Percentiles rank a stretch among this genome's conserved stretches.
phyloP scores from a whole-genome alignment of 2,797 vertebrate genomes.

The Pitangus sulphuratus region DNA sequence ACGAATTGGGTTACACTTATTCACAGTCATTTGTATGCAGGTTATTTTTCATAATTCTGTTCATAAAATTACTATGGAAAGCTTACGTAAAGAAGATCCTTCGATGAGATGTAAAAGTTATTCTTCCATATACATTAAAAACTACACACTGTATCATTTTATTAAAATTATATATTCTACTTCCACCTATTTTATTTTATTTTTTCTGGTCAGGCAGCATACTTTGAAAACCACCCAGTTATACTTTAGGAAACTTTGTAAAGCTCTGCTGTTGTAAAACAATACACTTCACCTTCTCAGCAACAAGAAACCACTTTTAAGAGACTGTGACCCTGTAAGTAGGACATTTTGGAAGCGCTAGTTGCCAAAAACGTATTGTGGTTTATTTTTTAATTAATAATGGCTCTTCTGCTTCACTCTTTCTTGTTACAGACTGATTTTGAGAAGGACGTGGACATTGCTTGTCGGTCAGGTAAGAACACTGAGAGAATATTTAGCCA shows the following conservation, averaged over 20 bases:
- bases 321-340: slow-evolving; percentile 41
- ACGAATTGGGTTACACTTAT: slow-evolving; percentile 18
- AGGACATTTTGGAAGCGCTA: slow-evolving; percentile 35
- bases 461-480: slow-evolving; percentile 96
- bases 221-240: slow-evolving; percentile 58
- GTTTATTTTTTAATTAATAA: slow-evolving; percentile 44
- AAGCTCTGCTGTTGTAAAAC: slow-evolving; percentile 62
- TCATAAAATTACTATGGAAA: slow-evolving; percentile 19
- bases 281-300: slow-evolving; percentile 39
- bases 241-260: slow-evolving; percentile 59
- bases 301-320: slow-evolving; percentile 51
- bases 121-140: background rate
- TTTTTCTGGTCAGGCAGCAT: slow-evolving; percentile 55
- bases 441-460: slow-evolving; percentile 99
- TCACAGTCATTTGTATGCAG: slow-evolving; percentile 6
- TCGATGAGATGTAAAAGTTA: background rate
- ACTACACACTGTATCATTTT: background rate
- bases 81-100: background rate
- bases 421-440: slow-evolving; percentile 94
- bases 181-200: slow-evolving; percentile 46
- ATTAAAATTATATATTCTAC: slow-evolving; percentile 32
- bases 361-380: background rate
- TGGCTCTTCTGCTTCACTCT: slow-evolving; percentile 33
- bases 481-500: slow-evolving; percentile 29
- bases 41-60: background rate